Evolutionary conservation across 1,140 invertebrate genomes (phyloP).

Genomic region (Conus ventricosus): DNA sequence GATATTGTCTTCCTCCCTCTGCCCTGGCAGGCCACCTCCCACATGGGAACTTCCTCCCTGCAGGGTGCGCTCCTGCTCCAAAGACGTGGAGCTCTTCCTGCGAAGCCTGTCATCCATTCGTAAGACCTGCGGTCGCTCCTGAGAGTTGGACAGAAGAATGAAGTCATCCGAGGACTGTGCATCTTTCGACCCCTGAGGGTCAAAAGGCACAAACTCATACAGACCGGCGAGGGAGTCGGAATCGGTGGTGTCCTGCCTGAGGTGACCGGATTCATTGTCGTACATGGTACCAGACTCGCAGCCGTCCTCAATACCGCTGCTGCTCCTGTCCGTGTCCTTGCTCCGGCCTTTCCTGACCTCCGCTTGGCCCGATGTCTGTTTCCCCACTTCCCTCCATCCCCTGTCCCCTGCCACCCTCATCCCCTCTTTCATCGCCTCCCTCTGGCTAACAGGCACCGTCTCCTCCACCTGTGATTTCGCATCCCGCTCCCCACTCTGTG

Average conservation of each 20-base stretch:
- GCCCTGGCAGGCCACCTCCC: background rate
- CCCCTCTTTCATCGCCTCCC: background rate
- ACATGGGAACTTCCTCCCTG: background rate
- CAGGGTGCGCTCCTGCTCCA: background rate
- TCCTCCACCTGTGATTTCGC: background rate
- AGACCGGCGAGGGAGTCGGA: background rate
- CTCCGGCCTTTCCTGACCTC: background rate
- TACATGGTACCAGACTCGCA: background rate
- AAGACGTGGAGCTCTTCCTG: no score
- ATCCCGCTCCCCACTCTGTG: background rate
- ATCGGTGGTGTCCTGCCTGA: background rate
- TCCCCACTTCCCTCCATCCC: background rate
- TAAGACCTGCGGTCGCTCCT: background rate
- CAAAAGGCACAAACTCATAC: constrained; percentile 28
- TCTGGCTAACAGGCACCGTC: background rate
- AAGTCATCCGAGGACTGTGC: background rate
- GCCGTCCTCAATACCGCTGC: constrained; percentile 3
- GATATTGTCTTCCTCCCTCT: constrained; percentile 24
- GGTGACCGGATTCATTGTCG: background rate
- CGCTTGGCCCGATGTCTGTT: background rate
- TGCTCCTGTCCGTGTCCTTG: constrained; percentile 4
- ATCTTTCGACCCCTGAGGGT: background rate
- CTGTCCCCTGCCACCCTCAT: background rate
- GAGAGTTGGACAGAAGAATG: background rate
- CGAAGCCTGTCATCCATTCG: background rate